Percentiles rank a stretch among this genome's conserved stretches.
Conservation (phyloP, 2,888 invertebrate species). For the Diaperis boleti region DNA sequence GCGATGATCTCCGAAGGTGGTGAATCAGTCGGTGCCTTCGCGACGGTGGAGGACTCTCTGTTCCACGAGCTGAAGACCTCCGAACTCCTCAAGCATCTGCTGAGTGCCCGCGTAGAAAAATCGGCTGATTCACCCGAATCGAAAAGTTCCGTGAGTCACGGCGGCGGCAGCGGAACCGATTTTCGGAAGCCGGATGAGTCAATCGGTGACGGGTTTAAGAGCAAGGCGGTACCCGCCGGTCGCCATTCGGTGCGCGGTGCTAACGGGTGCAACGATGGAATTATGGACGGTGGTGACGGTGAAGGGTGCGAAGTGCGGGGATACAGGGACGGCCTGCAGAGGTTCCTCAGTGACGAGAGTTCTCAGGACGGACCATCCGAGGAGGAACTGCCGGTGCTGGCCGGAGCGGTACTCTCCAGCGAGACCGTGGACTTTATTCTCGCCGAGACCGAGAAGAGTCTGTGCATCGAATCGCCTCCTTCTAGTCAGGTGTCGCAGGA, state of each 20-base stretch:
- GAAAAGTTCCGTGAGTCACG: constrained; percentile 16
- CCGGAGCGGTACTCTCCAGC: constrained; percentile 46
- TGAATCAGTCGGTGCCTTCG: constrained; percentile 51
- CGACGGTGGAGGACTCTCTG: constrained; percentile 43
- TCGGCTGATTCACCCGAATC: constrained; percentile 22
- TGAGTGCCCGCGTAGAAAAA: constrained; percentile 43
- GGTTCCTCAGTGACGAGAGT: constrained; percentile 48
- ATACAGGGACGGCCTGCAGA: constrained; percentile 38
- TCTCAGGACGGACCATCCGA: constrained; percentile 48
- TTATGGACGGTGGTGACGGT: constrained; percentile 43
- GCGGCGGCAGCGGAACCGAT: constrained; percentile 3
- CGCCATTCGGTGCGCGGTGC: constrained; percentile 20
- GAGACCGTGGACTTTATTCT: constrained; percentile 59
- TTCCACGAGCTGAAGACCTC: constrained; percentile 54
- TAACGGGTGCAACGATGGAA: constrained; percentile 44
- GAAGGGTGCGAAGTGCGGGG: constrained; percentile 44
- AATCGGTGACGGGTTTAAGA: constrained; percentile 36
- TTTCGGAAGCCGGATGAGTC: constrained; percentile 31
- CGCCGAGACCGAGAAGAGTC: constrained; percentile 55
- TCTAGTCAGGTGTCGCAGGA: constrained; percentile 50
- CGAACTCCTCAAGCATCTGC: constrained; percentile 55
- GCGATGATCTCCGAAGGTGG: constrained; percentile 57
- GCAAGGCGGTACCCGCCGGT: not conserved
- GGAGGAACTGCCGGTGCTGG: constrained; percentile 43
- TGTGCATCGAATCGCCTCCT: constrained; percentile 57